Evolutionary conservation across 2,113 vertebrate genomes (phyloP).

Genomic region (Zeus faber): DNA sequence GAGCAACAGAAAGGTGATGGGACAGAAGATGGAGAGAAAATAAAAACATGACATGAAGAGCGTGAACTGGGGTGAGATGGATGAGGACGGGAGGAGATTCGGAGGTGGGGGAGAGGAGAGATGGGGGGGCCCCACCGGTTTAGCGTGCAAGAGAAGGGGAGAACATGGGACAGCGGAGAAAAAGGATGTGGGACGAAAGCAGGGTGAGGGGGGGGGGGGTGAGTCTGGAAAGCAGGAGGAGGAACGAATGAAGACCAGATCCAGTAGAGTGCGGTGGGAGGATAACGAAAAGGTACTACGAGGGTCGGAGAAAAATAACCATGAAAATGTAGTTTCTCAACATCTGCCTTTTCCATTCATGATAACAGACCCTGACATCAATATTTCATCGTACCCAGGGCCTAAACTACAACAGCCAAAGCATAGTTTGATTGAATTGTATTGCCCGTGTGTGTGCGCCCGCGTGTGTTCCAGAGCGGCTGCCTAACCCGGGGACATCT

Average conservation of each 20-base stretch:
- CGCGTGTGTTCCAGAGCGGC: background rate
- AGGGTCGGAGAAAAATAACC: no score
- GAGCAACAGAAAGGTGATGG: conserved; percentile 1
- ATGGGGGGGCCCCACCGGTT: background rate
- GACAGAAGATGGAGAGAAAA: background rate
- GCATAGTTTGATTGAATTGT: no score
- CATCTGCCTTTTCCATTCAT: background rate
- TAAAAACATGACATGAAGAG: background rate
- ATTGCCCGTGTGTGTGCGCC: background rate
- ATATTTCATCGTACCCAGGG: conserved; percentile 12
- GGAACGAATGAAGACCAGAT: background rate
- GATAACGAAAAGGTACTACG: no score
- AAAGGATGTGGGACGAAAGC: background rate
- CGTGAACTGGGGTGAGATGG: background rate
- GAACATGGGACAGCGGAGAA: background rate
- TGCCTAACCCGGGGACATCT: background rate
- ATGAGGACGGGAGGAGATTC: conserved; percentile 3
- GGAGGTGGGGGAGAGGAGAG: background rate
- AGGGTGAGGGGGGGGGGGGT: background rate
- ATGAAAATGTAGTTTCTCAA: background rate
- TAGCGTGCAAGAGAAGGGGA: background rate
- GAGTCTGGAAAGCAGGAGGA: background rate
- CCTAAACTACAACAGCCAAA: no score
- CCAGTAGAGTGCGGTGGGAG: background rate
- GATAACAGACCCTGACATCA: conserved; percentile 6